These are phyloP conservation scores for Hirundichthys speculiger DNA, from an alignment of 2,113 vertebrate species.

Conservation along the genomic window DNA sequence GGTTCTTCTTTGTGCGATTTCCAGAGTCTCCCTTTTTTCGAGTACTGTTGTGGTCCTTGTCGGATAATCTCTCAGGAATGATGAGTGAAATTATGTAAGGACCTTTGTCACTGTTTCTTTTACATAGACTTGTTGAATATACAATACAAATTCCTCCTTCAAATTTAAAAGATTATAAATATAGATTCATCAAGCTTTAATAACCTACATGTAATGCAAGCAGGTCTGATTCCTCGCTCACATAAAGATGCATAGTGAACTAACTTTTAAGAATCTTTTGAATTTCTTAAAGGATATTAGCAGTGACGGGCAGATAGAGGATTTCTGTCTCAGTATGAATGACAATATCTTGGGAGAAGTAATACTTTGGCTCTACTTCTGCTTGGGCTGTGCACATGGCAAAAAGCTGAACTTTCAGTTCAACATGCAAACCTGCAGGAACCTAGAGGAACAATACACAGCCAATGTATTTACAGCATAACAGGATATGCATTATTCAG, in stretches of 20 bases:
- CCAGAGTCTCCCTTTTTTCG: constrained; percentile 54
- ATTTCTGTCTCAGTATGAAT: constrained; percentile 87
- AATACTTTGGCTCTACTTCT: constrained; percentile 51
- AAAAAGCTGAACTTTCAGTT: constrained; percentile 85
- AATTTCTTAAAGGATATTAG: constrained; percentile 89
- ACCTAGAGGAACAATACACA: constrained; percentile 75
- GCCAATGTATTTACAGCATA: background rate
- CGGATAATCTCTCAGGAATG: constrained; percentile 69
- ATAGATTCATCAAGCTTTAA: no score
- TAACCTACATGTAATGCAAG: background rate
- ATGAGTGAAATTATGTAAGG: constrained; percentile 84
- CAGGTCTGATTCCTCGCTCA: background rate
- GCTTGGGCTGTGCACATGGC: constrained; percentile 73
- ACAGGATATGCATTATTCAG: background rate
- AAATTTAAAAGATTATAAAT: no score
- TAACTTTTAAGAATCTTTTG: background rate
- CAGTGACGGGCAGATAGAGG: constrained; percentile 86
- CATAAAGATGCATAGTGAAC: background rate
- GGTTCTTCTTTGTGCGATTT: no score
- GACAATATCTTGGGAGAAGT: constrained; percentile 81
- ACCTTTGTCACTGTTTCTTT: background rate
- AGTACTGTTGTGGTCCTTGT: constrained; percentile 49
- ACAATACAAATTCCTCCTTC: no score
- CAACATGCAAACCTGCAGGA: constrained; percentile 85
- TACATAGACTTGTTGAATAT: background rate